Evolutionary conservation across 1,140 invertebrate species (phyloP), one percentile per base, ranked within the genome.

Genomic region (Helicoverpa zea): DNA sequence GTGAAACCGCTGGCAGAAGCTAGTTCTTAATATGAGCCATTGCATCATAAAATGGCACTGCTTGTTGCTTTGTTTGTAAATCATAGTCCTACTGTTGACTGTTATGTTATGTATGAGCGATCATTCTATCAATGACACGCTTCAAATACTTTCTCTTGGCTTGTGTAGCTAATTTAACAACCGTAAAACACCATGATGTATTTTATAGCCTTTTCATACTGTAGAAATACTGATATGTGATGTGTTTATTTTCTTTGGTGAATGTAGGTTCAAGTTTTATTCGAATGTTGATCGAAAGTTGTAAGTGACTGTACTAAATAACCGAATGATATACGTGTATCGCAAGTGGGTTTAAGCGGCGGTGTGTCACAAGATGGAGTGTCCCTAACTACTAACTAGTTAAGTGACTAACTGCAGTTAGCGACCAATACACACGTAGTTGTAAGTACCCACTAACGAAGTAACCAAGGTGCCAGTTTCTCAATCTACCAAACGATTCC

Each of bases 341-440:
- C 47, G 70, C 85, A 84, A 86, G 87, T 87, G 84, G 86, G 84
- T 90, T 88, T 84, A 84, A 88, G 83, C 61, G 83, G 68, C 82
- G 66, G 84, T 87, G 86, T 90, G 89, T 88, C 85, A 84, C 84
- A 75, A 58, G 58, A 80, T 75, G 47, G 77, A 82, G 76, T 83
- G 81, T 61, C 79, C 74, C 76, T 82, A 86, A 85, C 80, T 81
- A 84, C 76, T 82, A 86, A 85, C 80, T 81, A 84, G 35, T 75
- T 49, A 61, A 61, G 52, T 73, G 84, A 85, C 78, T 85, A 86
- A 87, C 80, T 81, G 84, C 85, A 89, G 85, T 89, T 88, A 90
- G 86, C 89, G 86, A 79, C 70, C 83, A 79, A 29, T 61, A 63
- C 49, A 47, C 16, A 47, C 16, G 11, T 18, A 49, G 16, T 18